Percentiles rank a stretch among this genome's conserved stretches.
Conservation (phyloP, 2,113 vertebrate genomes). For the Anoura caudifer region DNA sequence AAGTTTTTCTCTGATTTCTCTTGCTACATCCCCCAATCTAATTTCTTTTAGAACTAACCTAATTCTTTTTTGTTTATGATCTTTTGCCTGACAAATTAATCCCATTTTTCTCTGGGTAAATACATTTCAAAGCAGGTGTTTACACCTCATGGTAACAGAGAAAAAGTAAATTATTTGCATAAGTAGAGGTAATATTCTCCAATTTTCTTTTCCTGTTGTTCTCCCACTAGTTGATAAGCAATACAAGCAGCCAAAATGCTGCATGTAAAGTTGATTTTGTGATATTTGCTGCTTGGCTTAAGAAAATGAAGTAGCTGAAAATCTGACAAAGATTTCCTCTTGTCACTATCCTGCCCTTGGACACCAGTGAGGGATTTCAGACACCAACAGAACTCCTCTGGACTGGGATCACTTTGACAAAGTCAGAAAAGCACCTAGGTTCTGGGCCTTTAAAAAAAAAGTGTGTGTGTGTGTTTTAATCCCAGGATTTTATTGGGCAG, state of each 20-base stretch:
- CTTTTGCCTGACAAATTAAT: background rate
- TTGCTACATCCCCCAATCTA: background rate
- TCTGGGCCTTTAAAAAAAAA: background rate
- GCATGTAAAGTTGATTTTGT: background rate
- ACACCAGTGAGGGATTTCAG: background rate
- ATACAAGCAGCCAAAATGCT: background rate
- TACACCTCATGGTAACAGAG: background rate
- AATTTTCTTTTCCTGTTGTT: background rate
- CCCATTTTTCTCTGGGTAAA: background rate
- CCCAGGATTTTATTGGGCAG: background rate
- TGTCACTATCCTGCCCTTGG: background rate
- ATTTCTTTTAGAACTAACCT: background rate
- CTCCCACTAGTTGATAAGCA: background rate
- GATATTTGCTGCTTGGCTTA: background rate
- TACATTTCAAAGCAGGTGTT: slow-evolving; percentile 29
- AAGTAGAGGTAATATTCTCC: background rate
- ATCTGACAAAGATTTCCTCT: background rate
- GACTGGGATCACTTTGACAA: background rate
- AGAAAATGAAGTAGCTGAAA: background rate
- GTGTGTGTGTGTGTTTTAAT: background rate
- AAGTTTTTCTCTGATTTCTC: background rate
- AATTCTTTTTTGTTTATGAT: background rate
- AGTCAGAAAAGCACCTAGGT: background rate
- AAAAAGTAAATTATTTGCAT: slow-evolving; percentile 4
- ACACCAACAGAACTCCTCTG: background rate